Base-by-base conservation (phyloP, 30 jellyfish, hydroid and myxozoan species). In the Morbakka virulenta region DNA sequence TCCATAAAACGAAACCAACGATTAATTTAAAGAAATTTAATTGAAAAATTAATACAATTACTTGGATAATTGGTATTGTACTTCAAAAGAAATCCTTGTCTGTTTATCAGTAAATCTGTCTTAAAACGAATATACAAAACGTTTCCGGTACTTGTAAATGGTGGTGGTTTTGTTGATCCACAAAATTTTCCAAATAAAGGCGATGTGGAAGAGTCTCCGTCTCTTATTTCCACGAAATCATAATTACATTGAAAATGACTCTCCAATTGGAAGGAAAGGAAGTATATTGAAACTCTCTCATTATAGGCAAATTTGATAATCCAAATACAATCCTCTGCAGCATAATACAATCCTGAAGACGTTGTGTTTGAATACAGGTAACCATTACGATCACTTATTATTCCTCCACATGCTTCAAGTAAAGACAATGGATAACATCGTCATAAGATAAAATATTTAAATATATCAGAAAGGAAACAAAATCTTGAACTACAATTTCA, bases 171-270 rank as follows among this genome's bases (percentile, higher is more conserved):
- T 25, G 64, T 73, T 17, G 81, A 35, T 25, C 97, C 97, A 52
- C 97, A 89, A 52, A 89, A 89, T 24, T 86, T 63, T 11, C 97
- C 97, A 32, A 89, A 64, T 2, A 89, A 75, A 4, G 95, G 94
- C 27, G 97, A 53, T 17, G 29, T 65, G 13, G 36, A 49, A 12
- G 67, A 34, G 62, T 35, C 82, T 1, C 97, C 97, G 62, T 89
- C 97, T 29, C 95, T 32, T 2, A 89, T 69, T 36, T 89, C 97
- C 62, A 89, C 67, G 31, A 50, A 82, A 65, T 89, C 97, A 32
- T 34, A 89, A 31, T 3, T 11, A 32, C 97, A 89, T 0, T 69
- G 57, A 14, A 83, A 35, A 13, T 70, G 32, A 33, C 29, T 35
- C 66, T 89, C 97, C 69, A 89, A 20, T n/a, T 74, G 33, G 85